Evolutionary conservation across 2,888 invertebrate genomes (phyloP).

Genomic region (Thysanoteuthis rhombus): DNA sequence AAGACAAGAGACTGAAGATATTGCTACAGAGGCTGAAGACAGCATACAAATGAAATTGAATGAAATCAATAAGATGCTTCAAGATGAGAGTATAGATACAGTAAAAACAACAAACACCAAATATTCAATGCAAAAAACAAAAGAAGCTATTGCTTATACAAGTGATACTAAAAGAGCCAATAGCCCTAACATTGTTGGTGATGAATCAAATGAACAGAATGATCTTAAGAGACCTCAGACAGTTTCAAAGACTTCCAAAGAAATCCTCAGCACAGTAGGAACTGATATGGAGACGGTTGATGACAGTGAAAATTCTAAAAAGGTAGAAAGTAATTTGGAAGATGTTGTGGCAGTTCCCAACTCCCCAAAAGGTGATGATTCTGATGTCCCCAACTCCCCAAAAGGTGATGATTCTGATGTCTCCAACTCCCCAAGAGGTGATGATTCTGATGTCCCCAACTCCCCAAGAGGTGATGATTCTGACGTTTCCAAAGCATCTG

Average conservation of each 20-base stretch:
- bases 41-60: not conserved
- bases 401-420: not conserved
- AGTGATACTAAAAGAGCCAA: not conserved
- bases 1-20: not conserved
- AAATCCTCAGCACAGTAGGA: not conserved
- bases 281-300: not conserved
- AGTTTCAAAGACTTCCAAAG: not conserved
- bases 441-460: not conserved
- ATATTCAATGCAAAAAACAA: not conserved
- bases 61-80: not conserved
- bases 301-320: not conserved
- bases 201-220: not conserved
- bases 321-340: not conserved
- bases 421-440: not conserved
- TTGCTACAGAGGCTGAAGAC: not conserved
- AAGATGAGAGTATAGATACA: not conserved
- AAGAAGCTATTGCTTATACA: not conserved
- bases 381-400: not conserved
- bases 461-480: not conserved
- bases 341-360: not conserved
- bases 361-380: not conserved
- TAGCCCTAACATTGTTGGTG: not conserved
- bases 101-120: not conserved
- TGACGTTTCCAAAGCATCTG: not conserved
- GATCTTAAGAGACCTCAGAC: not conserved